Evolutionary conservation across 2,888 invertebrate species (phyloP).

Genomic region (Rhingia rostrata): DNA sequence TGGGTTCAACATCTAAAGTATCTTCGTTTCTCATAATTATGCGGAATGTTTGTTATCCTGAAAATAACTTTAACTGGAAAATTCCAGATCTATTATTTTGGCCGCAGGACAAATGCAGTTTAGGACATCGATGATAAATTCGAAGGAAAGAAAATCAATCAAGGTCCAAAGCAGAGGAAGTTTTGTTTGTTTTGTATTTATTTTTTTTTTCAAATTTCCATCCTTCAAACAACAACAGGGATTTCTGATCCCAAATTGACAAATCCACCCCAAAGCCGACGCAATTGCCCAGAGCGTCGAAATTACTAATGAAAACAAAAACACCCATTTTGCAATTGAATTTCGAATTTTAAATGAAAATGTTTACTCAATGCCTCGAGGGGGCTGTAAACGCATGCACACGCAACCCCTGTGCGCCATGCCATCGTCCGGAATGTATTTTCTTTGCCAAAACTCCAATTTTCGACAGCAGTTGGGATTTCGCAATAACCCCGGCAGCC

Average conservation of each 20-base stretch:
- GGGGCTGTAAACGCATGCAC: conserved; percentile 13
- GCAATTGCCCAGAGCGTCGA: conserved; percentile 11
- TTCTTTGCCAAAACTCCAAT: conserved; percentile 27
- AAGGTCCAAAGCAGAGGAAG: too few relatives aligned
- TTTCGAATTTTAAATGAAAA: conserved; percentile 47
- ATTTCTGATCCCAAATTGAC: conserved; percentile 11
- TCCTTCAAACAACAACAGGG: conserved; percentile 1
- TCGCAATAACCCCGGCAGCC: conserved; percentile 6
- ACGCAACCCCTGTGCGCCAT: background rate
- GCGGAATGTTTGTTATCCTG: too few relatives aligned
- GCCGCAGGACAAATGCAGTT: too few relatives aligned
- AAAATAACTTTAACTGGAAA: too few relatives aligned
- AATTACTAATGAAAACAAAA: conserved; percentile 40
- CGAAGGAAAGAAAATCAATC: too few relatives aligned
- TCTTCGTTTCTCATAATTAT: too few relatives aligned
- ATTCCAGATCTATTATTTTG: too few relatives aligned
- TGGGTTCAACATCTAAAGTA: too few relatives aligned
- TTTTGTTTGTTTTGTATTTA: too few relatives aligned
- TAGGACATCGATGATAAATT: too few relatives aligned
- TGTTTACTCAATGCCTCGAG: conserved; percentile 39
- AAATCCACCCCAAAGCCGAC: conserved; percentile 11
- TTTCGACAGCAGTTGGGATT: conserved; percentile 37
- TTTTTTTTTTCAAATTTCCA: too few relatives aligned
- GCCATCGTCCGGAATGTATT: conserved; percentile 15
- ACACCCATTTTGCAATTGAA: conserved; percentile 37